Percentiles rank a stretch among this genome's conserved stretches.
phyloP scores from a whole-genome alignment of 2,113 vertebrate species.

The Saccopteryx leptura region DNA sequence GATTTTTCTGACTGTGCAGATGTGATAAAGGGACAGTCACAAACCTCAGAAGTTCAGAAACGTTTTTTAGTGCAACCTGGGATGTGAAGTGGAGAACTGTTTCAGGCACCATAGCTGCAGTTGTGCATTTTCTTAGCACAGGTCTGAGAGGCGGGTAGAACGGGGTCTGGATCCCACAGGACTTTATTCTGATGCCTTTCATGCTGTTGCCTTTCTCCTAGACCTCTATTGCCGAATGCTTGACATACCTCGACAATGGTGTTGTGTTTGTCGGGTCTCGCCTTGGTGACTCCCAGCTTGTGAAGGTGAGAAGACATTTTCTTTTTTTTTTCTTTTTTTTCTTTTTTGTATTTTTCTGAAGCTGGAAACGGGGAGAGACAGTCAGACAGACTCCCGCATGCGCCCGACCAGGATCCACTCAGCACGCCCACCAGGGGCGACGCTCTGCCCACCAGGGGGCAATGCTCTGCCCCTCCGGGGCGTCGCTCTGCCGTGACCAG shows the following conservation, averaged over 20 bases:
- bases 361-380: too few species aligned
- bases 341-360: too few species aligned
- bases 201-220: constrained; percentile 74
- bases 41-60: neutral
- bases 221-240: constrained; percentile 98
- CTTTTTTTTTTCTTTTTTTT: neutral
- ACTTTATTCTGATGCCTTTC: neutral
- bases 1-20: neutral
- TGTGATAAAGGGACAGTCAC: neutral
- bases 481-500: too few species aligned
- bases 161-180: neutral
- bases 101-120: neutral
- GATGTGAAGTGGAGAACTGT: neutral
- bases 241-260: constrained; percentile 98
- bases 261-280: constrained; percentile 99
- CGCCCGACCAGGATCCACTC: too few species aligned
- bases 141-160: neutral
- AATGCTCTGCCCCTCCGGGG: too few species aligned
- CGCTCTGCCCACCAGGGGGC: too few species aligned
- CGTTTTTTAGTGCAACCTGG: neutral
- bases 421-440: too few species aligned
- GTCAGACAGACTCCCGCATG: too few species aligned
- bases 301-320: constrained; percentile 90
- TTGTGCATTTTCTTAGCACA: neutral
- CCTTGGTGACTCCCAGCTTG: constrained; percentile 97